These are phyloP conservation scores for Lordiphosa stackelbergi DNA, from an alignment of 1,140 invertebrate species.

Conservation along the genomic window DNA sequence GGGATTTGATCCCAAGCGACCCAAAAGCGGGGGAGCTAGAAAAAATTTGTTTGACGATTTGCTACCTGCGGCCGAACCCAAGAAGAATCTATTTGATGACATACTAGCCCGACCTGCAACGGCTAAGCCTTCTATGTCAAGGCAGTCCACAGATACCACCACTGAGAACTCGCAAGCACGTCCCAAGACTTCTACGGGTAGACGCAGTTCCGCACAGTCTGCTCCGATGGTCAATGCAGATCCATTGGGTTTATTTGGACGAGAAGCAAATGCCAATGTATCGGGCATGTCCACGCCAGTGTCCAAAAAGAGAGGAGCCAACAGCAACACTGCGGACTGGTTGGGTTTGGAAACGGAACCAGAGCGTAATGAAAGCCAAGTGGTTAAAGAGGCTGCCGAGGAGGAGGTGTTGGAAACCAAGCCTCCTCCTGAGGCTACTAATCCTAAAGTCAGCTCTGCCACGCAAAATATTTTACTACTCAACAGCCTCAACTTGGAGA, in stretches of 20 bases:
- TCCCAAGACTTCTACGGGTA: conserved; percentile 62
- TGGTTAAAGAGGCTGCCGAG: conserved; percentile 24
- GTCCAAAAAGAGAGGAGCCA: conserved; percentile 45
- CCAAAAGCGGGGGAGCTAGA: conserved; percentile 49
- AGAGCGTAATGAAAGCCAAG: conserved; percentile 11
- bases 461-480: conserved; percentile 55
- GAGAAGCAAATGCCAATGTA: conserved; percentile 49
- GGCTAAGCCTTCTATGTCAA: conserved; percentile 57
- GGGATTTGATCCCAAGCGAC: conserved; percentile 74
- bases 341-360: conserved; percentile 54
- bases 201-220: conserved; percentile 61
- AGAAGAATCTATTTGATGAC: conserved; percentile 60
- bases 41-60: conserved; percentile 55
- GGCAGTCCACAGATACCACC: conserved; percentile 73
- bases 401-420: conserved; percentile 18
- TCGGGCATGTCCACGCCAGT: conserved; percentile 66
- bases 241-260: conserved; percentile 62
- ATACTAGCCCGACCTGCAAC: conserved; percentile 46
- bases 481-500: conserved; percentile 69
- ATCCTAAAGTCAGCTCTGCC: conserved; percentile 18
- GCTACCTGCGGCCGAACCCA: conserved; percentile 42
- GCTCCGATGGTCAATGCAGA: conserved; percentile 43
- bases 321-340: conserved; percentile 67
- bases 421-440: background rate
- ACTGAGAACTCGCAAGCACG: conserved; percentile 62